Conservation (phyloP, 2,113 vertebrate species). For the Calonectris borealis region DNA sequence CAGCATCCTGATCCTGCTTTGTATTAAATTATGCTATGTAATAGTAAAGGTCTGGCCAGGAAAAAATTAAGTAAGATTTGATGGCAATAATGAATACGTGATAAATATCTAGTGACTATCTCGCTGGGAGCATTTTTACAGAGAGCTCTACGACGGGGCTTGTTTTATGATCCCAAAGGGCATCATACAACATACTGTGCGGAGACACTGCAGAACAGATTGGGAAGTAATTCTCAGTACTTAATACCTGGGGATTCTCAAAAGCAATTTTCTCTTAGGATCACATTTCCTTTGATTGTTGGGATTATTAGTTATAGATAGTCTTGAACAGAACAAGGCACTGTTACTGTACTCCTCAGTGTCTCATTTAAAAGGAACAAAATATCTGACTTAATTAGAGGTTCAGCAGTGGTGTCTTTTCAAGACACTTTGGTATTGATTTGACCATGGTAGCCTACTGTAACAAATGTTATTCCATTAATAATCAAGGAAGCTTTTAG, state of each 20-base stretch:
- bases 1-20: not conserved
- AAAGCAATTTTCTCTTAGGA: slow-evolving; percentile 33
- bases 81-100: not conserved
- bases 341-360: not conserved
- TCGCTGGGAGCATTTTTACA: not conserved
- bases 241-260: slow-evolving; percentile 21
- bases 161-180: slow-evolving; percentile 11
- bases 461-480: not conserved
- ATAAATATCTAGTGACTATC: not conserved
- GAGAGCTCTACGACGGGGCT: not conserved
- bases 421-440: not conserved
- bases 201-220: not conserved
- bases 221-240: not conserved
- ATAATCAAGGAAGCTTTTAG: not conserved
- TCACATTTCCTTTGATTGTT: slow-evolving; percentile 27
- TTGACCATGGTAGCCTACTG: not conserved
- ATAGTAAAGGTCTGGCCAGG: not conserved
- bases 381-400: slow-evolving; percentile 27
- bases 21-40: not conserved
- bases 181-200: not conserved
- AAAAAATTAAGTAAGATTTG: not conserved
- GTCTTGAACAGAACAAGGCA: slow-evolving; percentile 14
- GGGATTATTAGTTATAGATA: slow-evolving; percentile 38
- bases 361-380: slow-evolving; percentile 27
- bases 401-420: not conserved